A percentile compares a stretch with the other conserved stretches of the same genome.
phyloP scores from a whole-genome alignment of 2,113 vertebrate species.

The Struthio camelus region DNA sequence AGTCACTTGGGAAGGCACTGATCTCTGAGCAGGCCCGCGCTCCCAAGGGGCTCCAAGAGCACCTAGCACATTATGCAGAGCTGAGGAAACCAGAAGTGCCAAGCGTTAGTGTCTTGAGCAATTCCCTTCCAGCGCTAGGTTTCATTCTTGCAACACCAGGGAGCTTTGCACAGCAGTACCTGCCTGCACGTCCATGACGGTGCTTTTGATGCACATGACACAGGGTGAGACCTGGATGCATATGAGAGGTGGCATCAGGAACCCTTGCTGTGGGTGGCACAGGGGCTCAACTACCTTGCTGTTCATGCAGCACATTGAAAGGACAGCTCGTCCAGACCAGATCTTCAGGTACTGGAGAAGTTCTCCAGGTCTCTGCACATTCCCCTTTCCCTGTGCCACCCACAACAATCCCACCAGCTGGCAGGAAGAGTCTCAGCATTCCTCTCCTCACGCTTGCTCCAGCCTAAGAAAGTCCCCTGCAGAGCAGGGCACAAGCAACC shows the following conservation, averaged over 20 bases:
- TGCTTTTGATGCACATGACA: neutral
- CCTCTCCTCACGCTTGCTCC: neutral
- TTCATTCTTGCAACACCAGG: neutral
- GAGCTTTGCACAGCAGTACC: accelerated
- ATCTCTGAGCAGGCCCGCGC: accelerated
- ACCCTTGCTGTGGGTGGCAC: neutral
- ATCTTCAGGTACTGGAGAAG: neutral
- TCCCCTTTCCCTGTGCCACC: neutral
- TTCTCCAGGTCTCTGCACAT: neutral
- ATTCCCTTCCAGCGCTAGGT: accelerated
- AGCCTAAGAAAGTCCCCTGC: too few species aligned
- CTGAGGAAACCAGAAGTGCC: neutral
- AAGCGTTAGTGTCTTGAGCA: accelerated
- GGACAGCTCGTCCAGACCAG: neutral
- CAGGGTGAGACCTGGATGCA: neutral
- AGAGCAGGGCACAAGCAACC: too few species aligned
- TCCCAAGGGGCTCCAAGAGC: accelerated
- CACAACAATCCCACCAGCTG: neutral
- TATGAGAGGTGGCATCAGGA: neutral
- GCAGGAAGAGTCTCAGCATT: neutral
- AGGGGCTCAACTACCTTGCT: neutral
- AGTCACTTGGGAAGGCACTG: accelerated
- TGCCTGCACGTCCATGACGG: accelerated
- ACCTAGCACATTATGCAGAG: accelerated
- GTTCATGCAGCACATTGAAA: neutral